Conservation (phyloP, 30 jellyfish, hydroid and myxozoan species). For the Euphysa ruthae region DNA sequence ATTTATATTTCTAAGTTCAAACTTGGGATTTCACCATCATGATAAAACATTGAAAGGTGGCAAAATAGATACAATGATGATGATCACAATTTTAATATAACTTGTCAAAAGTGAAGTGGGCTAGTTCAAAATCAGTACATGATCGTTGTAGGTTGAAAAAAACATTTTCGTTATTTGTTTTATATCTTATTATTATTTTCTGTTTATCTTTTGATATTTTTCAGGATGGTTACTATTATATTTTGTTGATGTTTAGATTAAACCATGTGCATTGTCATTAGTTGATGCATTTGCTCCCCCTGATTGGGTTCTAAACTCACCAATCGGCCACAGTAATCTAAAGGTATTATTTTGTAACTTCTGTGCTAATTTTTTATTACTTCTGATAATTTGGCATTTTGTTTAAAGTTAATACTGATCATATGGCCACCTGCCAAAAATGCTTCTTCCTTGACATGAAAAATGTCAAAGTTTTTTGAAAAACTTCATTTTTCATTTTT, state of each 20-base stretch:
- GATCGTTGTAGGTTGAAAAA: not conserved
- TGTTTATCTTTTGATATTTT: too few species aligned
- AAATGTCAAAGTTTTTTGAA: too few species aligned
- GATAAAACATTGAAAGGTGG: too few species aligned
- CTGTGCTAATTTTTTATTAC: not conserved
- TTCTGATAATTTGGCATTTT: not conserved
- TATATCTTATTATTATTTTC: not conserved
- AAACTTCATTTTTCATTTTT: too few species aligned
- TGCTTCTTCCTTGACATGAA: not conserved
- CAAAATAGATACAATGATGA: too few species aligned
- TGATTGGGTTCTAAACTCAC: constrained; percentile 82
- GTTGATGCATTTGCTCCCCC: constrained; percentile 88
- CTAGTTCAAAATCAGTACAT: too few species aligned
- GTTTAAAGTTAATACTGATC: not conserved
- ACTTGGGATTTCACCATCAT: too few species aligned
- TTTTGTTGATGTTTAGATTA: constrained; percentile 29
- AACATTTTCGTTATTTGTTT: not conserved
- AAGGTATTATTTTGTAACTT: constrained; percentile 32
- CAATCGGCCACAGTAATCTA: constrained; percentile 80
- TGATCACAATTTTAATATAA: too few species aligned
- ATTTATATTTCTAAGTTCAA: too few species aligned
- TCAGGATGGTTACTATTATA: too few species aligned
- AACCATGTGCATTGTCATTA: constrained; percentile 53
- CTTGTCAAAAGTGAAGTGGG: too few species aligned
- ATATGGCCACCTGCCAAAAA: not conserved